Evolutionary conservation across 2,797 vertebrate species (phyloP), one percentile per base, ranked within the genome.

Genomic region (Microcaecilia unicolor): DNA sequence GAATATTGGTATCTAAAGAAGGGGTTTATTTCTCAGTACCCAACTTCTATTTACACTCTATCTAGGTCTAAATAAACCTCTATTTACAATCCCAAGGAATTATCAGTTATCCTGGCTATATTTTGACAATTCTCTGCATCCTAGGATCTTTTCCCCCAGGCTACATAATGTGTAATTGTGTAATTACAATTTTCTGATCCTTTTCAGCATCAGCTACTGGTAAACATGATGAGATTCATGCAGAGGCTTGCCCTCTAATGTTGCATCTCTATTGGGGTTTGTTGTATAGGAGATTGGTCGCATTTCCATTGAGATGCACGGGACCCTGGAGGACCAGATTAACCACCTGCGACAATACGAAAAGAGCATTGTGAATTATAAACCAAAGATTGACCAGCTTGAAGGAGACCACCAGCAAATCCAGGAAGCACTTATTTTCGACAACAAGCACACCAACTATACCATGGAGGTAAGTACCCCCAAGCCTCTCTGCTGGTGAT

Each of bases 371-470:
- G 71, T 97, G 55, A 97, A 98, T 65, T 98, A 97, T 76, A 97
- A 97, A 83, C 90, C 94, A 81, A 98, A 97, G 88, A 95, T 98
- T 11, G 92, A 98, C 75, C 91, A 97, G 81, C 70, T 98, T 66
- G 94, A 98, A 70, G 87, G 91, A 34, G 92, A 97, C 74, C 90
- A 98, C 79, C 92, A 98, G 61, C 87, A 90, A 45, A 96, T 97
- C 55, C 94, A 98, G 72, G 94, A 95, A 58, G 94, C 92, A 0
- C 92, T 97, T 39, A 96, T 98, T 72, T 98, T 98, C 2, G 94
- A 98, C 82, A 98, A 98, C 72, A 97, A 97, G 67, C 94, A 97
- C 77, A 98, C 93, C 74, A 97, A 95, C 70, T 97, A 97, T 67
- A 98, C 94, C 58, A 98, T 98, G 94, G 95, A 98, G 92, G 95